Conservation (phyloP, 2,113 vertebrate genomes). For the Semnornis frantzii region DNA sequence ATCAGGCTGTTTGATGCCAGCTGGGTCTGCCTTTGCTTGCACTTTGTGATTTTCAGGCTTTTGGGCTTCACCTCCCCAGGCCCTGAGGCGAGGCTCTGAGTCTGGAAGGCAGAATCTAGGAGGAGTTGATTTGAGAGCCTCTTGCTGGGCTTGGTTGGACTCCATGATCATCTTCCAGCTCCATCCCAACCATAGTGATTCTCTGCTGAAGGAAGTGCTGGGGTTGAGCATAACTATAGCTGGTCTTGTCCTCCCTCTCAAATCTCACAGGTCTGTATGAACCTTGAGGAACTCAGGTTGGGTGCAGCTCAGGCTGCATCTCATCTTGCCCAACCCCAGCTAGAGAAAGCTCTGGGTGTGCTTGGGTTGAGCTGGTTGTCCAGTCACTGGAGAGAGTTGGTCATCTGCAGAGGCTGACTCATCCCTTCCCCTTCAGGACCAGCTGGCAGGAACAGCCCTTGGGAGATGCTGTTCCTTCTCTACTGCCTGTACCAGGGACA, state of each 20-base stretch:
- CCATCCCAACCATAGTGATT: too few relatives aligned
- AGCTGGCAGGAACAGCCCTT: background rate
- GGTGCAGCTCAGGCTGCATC: background rate
- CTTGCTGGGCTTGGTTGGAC: too few relatives aligned
- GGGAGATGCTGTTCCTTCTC: background rate
- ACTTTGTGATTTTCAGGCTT: background rate
- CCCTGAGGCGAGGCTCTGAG: background rate
- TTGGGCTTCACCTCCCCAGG: too few relatives aligned
- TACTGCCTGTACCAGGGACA: background rate
- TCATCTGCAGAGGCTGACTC: background rate
- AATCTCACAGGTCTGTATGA: background rate
- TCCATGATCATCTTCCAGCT: too few relatives aligned
- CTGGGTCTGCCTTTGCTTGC: background rate
- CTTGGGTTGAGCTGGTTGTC: background rate
- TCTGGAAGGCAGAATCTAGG: background rate
- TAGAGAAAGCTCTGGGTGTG: background rate
- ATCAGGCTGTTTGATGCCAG: background rate
- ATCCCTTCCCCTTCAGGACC: background rate
- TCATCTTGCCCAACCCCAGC: background rate
- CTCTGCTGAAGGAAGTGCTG: background rate
- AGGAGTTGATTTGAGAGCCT: background rate
- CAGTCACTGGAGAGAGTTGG: background rate
- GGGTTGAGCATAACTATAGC: background rate
- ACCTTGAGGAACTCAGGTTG: background rate
- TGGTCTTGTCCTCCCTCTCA: too few relatives aligned